Evolutionary conservation across 2,113 vertebrate species (phyloP).

Genomic region (Chrysemys picta): DNA sequence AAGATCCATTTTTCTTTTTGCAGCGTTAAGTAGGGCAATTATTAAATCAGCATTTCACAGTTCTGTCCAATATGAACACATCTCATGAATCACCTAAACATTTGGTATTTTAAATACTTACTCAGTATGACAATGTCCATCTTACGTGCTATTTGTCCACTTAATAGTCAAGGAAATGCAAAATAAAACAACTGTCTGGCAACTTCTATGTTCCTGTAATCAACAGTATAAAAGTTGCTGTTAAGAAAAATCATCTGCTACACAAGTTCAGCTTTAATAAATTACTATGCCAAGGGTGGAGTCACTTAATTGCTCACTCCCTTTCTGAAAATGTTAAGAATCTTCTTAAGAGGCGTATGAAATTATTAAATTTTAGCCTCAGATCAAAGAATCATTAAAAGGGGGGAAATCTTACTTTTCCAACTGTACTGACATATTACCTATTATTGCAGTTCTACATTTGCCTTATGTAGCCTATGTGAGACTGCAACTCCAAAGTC

Average conservation of each 20-base stretch:
- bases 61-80: conserved; percentile 7
- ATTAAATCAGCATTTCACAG: background rate
- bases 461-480: background rate
- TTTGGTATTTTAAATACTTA: conserved; percentile 55
- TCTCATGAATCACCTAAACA: background rate
- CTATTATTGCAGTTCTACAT: background rate
- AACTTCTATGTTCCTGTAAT: conserved; percentile 63
- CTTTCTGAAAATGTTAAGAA: background rate
- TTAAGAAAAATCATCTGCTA: conserved; percentile 20
- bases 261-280: background rate
- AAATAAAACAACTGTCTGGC: conserved; percentile 64
- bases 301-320: background rate
- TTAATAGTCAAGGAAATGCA: conserved; percentile 67
- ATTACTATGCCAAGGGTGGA: background rate
- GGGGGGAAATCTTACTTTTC: conserved; percentile 31
- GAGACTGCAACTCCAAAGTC: background rate
- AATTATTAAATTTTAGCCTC: background rate
- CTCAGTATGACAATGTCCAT: conserved; percentile 72
- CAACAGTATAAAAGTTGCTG: conserved; percentile 48
- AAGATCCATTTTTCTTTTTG: background rate
- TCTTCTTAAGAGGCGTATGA: background rate
- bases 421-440: background rate
- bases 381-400: background rate
- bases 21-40: background rate
- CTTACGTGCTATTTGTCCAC: conserved; percentile 56